Evolutionary conservation across 2,113 vertebrate species (phyloP), one percentile per base, ranked within the genome.

Genomic region (Oenanthe melanoleuca): DNA sequence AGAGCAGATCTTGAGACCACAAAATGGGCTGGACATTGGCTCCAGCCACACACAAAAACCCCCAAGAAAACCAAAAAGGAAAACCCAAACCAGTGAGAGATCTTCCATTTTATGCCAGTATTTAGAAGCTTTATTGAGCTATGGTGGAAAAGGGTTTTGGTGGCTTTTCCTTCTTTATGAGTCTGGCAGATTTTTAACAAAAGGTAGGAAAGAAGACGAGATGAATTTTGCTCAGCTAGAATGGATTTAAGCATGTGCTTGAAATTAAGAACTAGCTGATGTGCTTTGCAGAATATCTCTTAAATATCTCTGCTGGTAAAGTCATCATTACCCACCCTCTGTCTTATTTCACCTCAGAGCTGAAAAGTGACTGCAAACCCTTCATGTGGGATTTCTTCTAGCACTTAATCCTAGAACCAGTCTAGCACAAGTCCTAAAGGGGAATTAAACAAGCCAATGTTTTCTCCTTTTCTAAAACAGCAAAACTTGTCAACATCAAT

Each of bases 401-500:
- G 53, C n/a, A 24, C 45, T 63, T 20, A 63, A 6, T 55, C 47
- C 63, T 69, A 69, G 29, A 9, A 69, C n/a, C 26, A 47, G 8
- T 61, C 63, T 64, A 37, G 28, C 5, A 4, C 0, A 0, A 86
- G 10, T 84, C 40, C 73, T 72, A n/a, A 60, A 75, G 31, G 28
- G 18, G 13, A 69, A 40, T 56, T 59, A 45, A 75, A 65, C 28
- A 80, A 87, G 28, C 9, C 31, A 53, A 11, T 53, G 34, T 61
- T 73, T 86, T 71, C 63, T 57, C 65, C 25, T 73, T 96, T 84
- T 89, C 83, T 75, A 53, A 67, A 86, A 42, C 0, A 86, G 53
- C 56, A 85, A 71, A 91, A 81, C 42, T 66, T 86, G 40, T 65
- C 89, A 92, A 37, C 61, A 89, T 84, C 80, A 84, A 67, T 60